These are phyloP conservation scores for Timema cristinae DNA, from an alignment of 2,888 invertebrate genomes.

Conservation along the genomic window DNA sequence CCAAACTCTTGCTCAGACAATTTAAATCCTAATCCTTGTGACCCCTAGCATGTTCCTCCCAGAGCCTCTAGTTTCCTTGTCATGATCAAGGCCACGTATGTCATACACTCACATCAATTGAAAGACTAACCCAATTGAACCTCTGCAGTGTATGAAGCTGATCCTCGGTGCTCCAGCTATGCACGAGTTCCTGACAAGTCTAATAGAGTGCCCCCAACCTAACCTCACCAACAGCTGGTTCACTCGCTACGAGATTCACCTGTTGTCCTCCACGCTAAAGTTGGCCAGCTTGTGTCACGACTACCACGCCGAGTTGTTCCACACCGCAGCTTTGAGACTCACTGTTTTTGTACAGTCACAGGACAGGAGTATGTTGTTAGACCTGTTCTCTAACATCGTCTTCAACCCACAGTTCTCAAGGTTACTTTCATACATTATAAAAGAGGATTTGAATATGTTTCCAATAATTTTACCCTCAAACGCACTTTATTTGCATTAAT, in stretches of 20 bases:
- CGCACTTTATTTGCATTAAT: too few species aligned
- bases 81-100: too few species aligned
- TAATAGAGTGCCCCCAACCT: slow-evolving; percentile 28
- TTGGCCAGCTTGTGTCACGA: slow-evolving; percentile 38
- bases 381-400: slow-evolving; percentile 40
- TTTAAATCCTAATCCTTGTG: too few species aligned
- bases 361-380: slow-evolving; percentile 41
- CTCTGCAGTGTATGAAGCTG: not conserved
- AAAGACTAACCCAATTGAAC: too few species aligned
- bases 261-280: slow-evolving; percentile 39
- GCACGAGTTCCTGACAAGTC: slow-evolving; percentile 37
- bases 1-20: too few species aligned
- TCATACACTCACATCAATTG: too few species aligned
- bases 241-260: slow-evolving; percentile 40
- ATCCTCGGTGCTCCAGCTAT: slow-evolving; percentile 12
- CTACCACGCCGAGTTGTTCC: slow-evolving; percentile 35
- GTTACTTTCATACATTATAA: slow-evolving; percentile 24
- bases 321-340: slow-evolving; percentile 19
- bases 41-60: too few species aligned
- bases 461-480: too few species aligned
- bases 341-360: slow-evolving; percentile 38
- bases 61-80: too few species aligned
- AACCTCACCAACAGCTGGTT: slow-evolving; percentile 37
- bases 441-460: too few species aligned
- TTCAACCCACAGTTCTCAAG: slow-evolving; percentile 38